Percentiles rank a stretch among this genome's conserved stretches.
Conservation (phyloP, 2,888 invertebrate genomes). For the Philopedon plagiatum region DNA sequence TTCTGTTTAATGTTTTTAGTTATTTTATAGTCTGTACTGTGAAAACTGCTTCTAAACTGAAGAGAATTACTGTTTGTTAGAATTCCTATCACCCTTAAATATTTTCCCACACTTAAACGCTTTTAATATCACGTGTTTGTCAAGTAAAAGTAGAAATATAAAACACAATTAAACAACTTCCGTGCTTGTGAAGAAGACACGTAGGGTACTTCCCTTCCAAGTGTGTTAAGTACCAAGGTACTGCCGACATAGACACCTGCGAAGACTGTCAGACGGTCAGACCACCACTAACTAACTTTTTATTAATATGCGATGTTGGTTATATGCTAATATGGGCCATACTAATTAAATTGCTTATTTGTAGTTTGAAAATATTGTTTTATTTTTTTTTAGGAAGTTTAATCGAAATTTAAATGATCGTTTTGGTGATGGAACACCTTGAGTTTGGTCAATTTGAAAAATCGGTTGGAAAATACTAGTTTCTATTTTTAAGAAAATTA, state of each 20-base stretch:
- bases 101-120: constrained; percentile 27
- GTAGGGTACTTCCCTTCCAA: constrained; percentile 35
- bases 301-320: constrained; percentile 40
- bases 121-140: constrained; percentile 35
- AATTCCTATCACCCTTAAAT: background rate
- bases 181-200: constrained; percentile 39
- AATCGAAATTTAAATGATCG: background rate
- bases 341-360: constrained; percentile 19
- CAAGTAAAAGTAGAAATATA: constrained; percentile 24
- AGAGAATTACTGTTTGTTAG: background rate
- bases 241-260: constrained; percentile 35
- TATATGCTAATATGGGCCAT: constrained; percentile 20
- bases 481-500: too few species aligned
- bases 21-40: too few species aligned
- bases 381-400: background rate
- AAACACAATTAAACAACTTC: constrained; percentile 43
- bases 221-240: constrained; percentile 2
- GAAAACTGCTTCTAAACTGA: background rate
- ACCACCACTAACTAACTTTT: constrained; percentile 44
- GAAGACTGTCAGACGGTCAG: constrained; percentile 13
- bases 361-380: background rate
- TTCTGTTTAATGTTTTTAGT: too few species aligned
- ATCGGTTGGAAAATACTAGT: too few species aligned
- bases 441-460: background rate
- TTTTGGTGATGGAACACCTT: background rate